Conservation (phyloP, 2,888 invertebrate genomes). For the Amiota minor region DNA sequence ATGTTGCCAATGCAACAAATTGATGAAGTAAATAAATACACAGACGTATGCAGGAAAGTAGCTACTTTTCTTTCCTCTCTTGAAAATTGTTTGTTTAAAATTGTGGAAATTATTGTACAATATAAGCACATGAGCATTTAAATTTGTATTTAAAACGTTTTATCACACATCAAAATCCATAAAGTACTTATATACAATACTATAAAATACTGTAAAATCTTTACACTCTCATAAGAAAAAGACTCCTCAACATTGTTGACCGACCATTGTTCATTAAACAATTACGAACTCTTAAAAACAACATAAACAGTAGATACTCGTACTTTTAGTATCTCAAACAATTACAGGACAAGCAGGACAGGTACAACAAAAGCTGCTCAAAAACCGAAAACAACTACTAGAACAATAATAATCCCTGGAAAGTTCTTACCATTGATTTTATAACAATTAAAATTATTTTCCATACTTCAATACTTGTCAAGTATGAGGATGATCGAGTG, state of each 20-base stretch:
- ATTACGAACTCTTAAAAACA: not conserved
- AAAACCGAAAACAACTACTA: constrained; percentile 16
- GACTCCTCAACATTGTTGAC: not conserved
- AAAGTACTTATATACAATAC: not conserved
- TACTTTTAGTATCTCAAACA: not conserved
- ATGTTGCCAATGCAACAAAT: constrained; percentile 40
- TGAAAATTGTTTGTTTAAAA: not conserved
- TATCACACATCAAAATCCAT: not conserved
- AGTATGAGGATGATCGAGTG: constrained; percentile 7
- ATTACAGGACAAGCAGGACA: not conserved
- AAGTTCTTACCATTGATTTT: constrained; percentile 48
- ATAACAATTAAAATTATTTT: constrained; percentile 49
- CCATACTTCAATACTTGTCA: constrained; percentile 27
- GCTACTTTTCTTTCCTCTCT: not conserved
- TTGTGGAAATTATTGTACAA: not conserved
- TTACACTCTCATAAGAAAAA: constrained; percentile 5
- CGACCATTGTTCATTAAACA: constrained; percentile 34
- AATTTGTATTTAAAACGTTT: not conserved
- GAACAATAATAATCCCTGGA: constrained; percentile 38
- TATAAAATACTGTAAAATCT: not conserved
- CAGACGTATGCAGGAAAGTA: not conserved
- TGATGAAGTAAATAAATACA: constrained; percentile 11
- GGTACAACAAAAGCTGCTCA: not conserved
- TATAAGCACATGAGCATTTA: too few species aligned
- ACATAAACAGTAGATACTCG: too few species aligned